phyloP scores from a whole-genome alignment of 2,113 vertebrate genomes.

The Acrocephalus arundinaceus region DNA sequence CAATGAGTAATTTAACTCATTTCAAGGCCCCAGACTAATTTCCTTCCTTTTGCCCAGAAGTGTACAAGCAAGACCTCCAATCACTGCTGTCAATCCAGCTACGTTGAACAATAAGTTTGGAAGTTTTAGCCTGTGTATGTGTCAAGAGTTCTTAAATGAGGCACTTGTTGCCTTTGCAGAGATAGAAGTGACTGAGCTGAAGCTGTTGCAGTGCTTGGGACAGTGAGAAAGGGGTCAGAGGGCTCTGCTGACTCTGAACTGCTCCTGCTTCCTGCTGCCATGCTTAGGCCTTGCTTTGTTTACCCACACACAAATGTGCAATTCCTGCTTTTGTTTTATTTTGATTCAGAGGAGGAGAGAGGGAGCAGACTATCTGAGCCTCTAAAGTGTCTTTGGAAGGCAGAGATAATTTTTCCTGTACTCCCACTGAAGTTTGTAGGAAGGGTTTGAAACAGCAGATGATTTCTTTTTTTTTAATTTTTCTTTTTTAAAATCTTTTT shows the following conservation, averaged over 20 bases:
- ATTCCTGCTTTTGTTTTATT: slow-evolving; percentile 54
- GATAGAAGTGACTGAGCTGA: background rate
- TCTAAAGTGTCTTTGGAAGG: background rate
- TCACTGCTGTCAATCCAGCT: accelerated
- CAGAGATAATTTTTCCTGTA: background rate
- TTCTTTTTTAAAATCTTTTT: background rate
- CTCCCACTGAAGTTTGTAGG: background rate
- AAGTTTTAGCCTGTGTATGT: background rate
- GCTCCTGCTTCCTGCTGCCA: slow-evolving; percentile 52
- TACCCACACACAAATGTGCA: background rate
- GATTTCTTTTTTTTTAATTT: too few relatives aligned
- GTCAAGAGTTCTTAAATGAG: background rate
- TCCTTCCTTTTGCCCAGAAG: background rate
- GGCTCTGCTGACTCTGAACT: background rate
- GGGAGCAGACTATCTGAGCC: background rate
- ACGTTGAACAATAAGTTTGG: background rate
- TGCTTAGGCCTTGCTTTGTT: slow-evolving; percentile 1
- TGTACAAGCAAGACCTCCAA: background rate
- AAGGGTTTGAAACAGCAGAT: background rate
- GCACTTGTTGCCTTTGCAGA: background rate
- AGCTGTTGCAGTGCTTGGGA: background rate
- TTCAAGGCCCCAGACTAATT: background rate
- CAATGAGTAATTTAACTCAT: background rate
- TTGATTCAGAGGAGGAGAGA: background rate
- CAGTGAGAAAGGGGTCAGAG: background rate